Evolutionary conservation across 2,797 vertebrate genomes (phyloP).

Genomic region (Enteromius afrohamiltoni): DNA sequence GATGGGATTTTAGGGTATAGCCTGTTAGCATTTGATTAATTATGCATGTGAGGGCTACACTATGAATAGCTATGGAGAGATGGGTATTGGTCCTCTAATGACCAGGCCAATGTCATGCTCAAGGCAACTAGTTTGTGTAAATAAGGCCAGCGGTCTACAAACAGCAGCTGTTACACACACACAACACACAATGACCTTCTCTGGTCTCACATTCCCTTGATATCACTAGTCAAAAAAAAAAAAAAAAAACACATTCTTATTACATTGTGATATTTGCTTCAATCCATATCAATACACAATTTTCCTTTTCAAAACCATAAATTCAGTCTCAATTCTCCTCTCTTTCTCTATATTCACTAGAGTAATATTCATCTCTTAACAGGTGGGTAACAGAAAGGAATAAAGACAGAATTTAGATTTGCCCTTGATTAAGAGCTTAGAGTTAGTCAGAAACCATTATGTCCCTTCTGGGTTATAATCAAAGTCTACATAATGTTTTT

Average conservation of each 20-base stretch:
- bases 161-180: slow-evolving; percentile 66
- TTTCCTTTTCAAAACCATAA: slow-evolving; percentile 10
- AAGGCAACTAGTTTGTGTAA: slow-evolving; percentile 82
- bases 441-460: slow-evolving; percentile 37
- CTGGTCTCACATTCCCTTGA: slow-evolving; percentile 29
- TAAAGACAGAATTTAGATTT: slow-evolving; percentile 17
- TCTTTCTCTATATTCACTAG: slow-evolving; percentile 59
- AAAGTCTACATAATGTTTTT: slow-evolving; percentile 32
- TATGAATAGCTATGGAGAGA: slow-evolving; percentile 78
- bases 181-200: slow-evolving; percentile 58
- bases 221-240: background rate
- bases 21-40: slow-evolving; percentile 72
- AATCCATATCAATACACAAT: background rate
- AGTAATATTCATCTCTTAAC: slow-evolving; percentile 74
- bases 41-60: slow-evolving; percentile 68
- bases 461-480: slow-evolving; percentile 31
- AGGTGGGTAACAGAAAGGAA: slow-evolving; percentile 68
- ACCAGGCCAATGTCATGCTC: slow-evolving; percentile 66
- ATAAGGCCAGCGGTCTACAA: slow-evolving; percentile 89
- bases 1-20: slow-evolving; percentile 52
- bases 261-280: background rate
- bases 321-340: slow-evolving; percentile 60
- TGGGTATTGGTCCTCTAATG: slow-evolving; percentile 62
- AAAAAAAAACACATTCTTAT: background rate
- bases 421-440: slow-evolving; percentile 36